Conservation (phyloP, 2,797 vertebrate species). For the Lutjanus campechanus region DNA sequence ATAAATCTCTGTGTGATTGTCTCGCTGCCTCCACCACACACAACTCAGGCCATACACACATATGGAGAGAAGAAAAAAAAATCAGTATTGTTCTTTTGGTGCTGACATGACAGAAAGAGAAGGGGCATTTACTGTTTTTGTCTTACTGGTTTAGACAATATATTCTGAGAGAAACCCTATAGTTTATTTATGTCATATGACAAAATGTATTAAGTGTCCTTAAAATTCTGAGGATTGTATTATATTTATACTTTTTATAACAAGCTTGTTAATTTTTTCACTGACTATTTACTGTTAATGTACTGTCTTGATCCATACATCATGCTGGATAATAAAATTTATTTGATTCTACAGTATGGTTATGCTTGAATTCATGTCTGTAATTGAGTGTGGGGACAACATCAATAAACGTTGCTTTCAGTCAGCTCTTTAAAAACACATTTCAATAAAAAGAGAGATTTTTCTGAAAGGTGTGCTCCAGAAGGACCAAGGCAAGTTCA, state of each 20-base stretch:
- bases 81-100: slow-evolving; percentile 71
- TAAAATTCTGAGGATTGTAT: slow-evolving; percentile 79
- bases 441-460: neutral
- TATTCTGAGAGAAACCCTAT: slow-evolving; percentile 74
- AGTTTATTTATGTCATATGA: slow-evolving; percentile 84
- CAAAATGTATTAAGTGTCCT: slow-evolving; percentile 80
- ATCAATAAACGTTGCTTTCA: neutral
- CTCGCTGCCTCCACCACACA: slow-evolving; percentile 64
- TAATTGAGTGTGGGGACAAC: neutral
- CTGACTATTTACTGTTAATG: slow-evolving; percentile 76
- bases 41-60: slow-evolving; percentile 58
- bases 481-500: neutral
- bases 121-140: slow-evolving; percentile 79
- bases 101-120: slow-evolving; percentile 73
- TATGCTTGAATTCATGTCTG: slow-evolving; percentile 6
- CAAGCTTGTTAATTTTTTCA: slow-evolving; percentile 81
- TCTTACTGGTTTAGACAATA: slow-evolving; percentile 87
- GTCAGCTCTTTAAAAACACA: neutral
- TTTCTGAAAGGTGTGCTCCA: neutral
- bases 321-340: slow-evolving; percentile 82
- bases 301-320: slow-evolving; percentile 77
- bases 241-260: slow-evolving; percentile 89
- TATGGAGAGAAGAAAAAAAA: slow-evolving; percentile 39
- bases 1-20: slow-evolving; percentile 73
- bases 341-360: slow-evolving; percentile 56